Conservation (phyloP, 2,888 invertebrate genomes). For the Xanthia icteritia region DNA sequence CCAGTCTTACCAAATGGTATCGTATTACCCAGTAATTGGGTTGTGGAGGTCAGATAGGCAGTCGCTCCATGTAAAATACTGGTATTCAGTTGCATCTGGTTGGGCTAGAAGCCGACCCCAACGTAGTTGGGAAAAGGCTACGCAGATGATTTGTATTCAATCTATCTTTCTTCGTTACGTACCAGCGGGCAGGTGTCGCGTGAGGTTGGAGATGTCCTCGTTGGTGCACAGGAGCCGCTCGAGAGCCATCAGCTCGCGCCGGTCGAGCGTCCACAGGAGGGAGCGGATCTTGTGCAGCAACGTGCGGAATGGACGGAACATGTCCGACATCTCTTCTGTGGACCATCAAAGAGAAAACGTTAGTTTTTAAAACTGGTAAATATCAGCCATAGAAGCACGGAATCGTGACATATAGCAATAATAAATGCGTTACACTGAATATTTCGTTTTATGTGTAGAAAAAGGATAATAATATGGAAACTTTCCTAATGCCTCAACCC, state of each 20-base stretch:
- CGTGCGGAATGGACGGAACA: constrained; percentile 98
- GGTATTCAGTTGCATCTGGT: no score
- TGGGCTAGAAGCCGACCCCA: no score
- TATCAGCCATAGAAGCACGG: not conserved
- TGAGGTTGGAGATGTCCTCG: constrained; percentile 92
- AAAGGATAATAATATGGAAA: not conserved
- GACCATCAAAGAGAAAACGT: not conserved
- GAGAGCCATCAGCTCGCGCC: constrained; percentile 95
- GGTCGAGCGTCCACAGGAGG: constrained; percentile 96
- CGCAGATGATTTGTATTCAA: no score
- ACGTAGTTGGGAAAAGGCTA: no score
- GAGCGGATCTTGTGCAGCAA: constrained; percentile 97
- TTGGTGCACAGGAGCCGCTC: constrained; percentile 97
- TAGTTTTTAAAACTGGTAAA: not conserved
- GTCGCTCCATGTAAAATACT: no score
- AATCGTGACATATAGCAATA: not conserved
- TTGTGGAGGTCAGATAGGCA: no score
- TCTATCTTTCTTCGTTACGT: constrained; percentile 32
- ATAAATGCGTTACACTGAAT: not conserved
- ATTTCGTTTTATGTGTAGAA: not conserved
- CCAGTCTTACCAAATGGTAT: no score
- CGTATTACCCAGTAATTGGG: no score
- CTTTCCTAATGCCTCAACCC: not conserved
- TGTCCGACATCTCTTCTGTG: constrained; percentile 96
- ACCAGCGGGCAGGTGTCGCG: constrained; percentile 82